Evolutionary conservation across 1,140 invertebrate genomes (phyloP).

Genomic region (Calephelis nemesis): DNA sequence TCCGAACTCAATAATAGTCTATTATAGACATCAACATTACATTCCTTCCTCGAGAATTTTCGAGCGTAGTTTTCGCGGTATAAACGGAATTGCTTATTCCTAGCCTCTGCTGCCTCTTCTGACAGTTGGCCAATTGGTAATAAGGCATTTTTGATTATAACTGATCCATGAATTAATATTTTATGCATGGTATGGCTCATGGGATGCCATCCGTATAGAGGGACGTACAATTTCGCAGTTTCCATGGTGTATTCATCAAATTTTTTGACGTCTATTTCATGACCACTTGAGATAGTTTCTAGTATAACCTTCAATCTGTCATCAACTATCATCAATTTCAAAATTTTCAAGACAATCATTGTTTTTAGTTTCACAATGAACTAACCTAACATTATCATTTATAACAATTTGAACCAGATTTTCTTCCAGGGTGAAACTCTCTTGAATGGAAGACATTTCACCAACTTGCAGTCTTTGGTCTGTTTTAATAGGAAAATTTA

Average conservation of each 20-base stretch:
- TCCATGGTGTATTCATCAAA: not conserved
- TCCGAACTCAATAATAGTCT: not conserved
- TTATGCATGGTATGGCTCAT: not conserved
- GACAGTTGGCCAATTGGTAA: not conserved
- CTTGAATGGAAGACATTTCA: too few species aligned
- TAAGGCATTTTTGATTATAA: not conserved
- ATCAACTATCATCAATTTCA: too few species aligned
- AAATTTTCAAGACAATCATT: too few species aligned
- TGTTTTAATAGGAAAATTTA: too few species aligned
- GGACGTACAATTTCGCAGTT: not conserved
- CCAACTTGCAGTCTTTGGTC: too few species aligned
- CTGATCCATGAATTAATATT: not conserved
- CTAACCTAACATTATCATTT: too few species aligned
- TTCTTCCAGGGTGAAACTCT: too few species aligned
- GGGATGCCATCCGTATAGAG: not conserved
- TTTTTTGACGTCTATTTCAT: not conserved
- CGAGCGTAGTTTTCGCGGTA: not conserved
- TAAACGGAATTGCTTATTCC: constrained; percentile 1
- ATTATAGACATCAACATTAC: not conserved
- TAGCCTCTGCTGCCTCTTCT: constrained; percentile 1
- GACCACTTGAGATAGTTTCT: too few species aligned
- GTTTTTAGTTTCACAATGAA: too few species aligned
- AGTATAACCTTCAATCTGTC: too few species aligned
- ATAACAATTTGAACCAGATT: too few species aligned
- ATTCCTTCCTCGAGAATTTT: not conserved